Percentiles rank a stretch among this genome's conserved stretches.
phyloP scores from a whole-genome alignment of 2,797 vertebrate species.

The Siniperca obscura region DNA sequence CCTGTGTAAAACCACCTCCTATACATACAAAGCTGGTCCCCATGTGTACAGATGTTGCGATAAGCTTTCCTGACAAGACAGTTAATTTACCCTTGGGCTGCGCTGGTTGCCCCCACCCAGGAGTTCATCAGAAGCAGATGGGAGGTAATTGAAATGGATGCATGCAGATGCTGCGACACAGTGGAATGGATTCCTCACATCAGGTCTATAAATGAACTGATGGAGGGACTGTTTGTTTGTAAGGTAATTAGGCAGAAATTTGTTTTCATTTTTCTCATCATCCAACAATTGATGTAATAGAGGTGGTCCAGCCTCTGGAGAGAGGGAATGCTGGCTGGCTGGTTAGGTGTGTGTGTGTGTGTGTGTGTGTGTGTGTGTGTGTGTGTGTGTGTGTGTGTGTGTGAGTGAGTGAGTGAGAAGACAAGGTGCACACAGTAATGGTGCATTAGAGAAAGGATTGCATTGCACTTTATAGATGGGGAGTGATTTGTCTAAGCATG shows the following conservation, averaged over 20 bases:
- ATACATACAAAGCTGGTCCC: slow-evolving; percentile 64
- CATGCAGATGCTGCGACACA: slow-evolving; percentile 89
- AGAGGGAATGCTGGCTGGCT: slow-evolving; percentile 42
- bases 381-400: background rate
- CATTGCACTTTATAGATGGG: slow-evolving; percentile 28
- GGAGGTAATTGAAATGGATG: slow-evolving; percentile 87
- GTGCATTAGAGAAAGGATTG: slow-evolving; percentile 25
- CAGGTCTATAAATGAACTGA: slow-evolving; percentile 87
- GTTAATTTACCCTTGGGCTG: slow-evolving; percentile 86
- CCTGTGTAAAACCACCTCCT: slow-evolving; percentile 47
- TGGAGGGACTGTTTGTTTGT: slow-evolving; percentile 90
- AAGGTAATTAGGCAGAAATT: slow-evolving; percentile 94
- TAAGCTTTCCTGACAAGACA: slow-evolving; percentile 85
- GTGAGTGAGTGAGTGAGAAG: background rate
- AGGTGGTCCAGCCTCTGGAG: slow-evolving; percentile 71
- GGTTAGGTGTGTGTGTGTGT: slow-evolving; percentile 27
- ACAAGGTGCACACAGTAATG: slow-evolving; percentile 17
- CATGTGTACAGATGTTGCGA: slow-evolving; percentile 82
- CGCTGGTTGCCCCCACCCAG: slow-evolving; percentile 68
- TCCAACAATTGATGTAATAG: slow-evolving; percentile 81
- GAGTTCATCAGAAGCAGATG: slow-evolving; percentile 89
- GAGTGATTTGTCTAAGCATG: slow-evolving; percentile 33
- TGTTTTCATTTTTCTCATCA: slow-evolving; percentile 90
- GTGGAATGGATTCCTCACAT: slow-evolving; percentile 89
- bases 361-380: slow-evolving; percentile 14